Base-by-base conservation (phyloP, 2,888 invertebrate species). In the Muschampia plurimacula region DNA sequence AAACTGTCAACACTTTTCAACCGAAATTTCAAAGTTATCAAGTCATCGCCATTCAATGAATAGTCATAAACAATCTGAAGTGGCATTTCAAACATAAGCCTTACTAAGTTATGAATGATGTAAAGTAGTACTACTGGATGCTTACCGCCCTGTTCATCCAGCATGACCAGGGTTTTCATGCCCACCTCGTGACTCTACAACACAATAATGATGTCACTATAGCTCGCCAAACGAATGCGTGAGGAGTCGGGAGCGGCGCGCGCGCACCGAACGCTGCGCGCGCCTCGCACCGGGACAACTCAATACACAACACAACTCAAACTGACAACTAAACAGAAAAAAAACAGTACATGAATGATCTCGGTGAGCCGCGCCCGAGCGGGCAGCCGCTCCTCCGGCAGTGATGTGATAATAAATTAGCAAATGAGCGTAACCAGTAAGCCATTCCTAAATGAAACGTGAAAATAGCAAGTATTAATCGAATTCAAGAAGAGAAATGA, bases 71-170 rank as follows among this genome's bases (percentile, higher is more conserved):
- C 86, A 88, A 89, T 91, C 87, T 87, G 90, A 90, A 90, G 83
- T 91, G 91, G 91, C 92, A 90, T 91, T 86, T 92, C 90, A 89
- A 89, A 92, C 89, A 89, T 85, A 93, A 93, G 93, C 93, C 91
- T 86, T 89, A 89, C 92, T 93, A 93, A 86, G 76, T 88, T 89
- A 89, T 91, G 92, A 88, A 88, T 92, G 92, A 92, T 92, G 91
- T 92, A 92, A 87, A 89, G 86, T 89, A 92, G 85, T 91, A 88
- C 93, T 94, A 93, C 92, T 94, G 95, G 95, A 96, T 96, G 96
- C 98, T 98, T 98, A 99, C 99, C 99, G 97, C 99, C 99, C 97
- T 99, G 99, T 96, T 99, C 99, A 97, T 99, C 99, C 97, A 99
- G 97, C 97, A 99, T 99, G 95, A 99, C 99, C 96, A 99, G 97